Conservation (phyloP, 2,797 vertebrate species). For the Orestias chungarensis region DNA sequence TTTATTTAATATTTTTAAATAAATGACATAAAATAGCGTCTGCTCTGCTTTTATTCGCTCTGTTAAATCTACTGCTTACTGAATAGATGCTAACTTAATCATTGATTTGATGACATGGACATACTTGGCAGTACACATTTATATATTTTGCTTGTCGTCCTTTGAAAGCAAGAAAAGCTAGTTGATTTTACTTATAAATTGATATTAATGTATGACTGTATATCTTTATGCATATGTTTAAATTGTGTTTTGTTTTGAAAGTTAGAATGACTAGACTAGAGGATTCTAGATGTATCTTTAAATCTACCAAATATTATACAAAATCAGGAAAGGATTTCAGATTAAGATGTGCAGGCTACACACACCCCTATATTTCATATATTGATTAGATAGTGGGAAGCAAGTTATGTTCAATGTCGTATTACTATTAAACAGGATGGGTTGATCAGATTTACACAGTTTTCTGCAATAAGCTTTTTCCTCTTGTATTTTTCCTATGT, state of each 20-base stretch:
- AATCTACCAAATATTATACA: no score
- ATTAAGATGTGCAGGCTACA: not conserved
- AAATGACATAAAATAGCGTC: not conserved
- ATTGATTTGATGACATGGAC: not conserved
- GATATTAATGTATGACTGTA: not conserved
- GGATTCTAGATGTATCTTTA: not conserved
- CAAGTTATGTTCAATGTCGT: no score
- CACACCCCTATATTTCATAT: no score
- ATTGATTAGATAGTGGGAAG: no score
- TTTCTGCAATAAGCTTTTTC: no score
- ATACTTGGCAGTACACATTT: not conserved
- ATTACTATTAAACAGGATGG: no score
- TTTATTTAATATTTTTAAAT: not conserved
- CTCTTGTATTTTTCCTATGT: no score
- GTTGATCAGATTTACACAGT: no score
- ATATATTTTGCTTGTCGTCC: not conserved
- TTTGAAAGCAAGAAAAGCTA: not conserved
- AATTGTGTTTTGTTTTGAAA: not conserved
- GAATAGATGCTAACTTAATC: not conserved
- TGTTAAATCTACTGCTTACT: not conserved
- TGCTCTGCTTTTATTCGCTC: not conserved
- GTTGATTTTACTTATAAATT: not conserved
- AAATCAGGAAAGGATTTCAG: no score
- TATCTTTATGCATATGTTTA: not conserved
- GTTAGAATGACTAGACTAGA: not conserved